phyloP scores from a whole-genome alignment of 2,888 invertebrate species.

The Palloptera scutellata region DNA sequence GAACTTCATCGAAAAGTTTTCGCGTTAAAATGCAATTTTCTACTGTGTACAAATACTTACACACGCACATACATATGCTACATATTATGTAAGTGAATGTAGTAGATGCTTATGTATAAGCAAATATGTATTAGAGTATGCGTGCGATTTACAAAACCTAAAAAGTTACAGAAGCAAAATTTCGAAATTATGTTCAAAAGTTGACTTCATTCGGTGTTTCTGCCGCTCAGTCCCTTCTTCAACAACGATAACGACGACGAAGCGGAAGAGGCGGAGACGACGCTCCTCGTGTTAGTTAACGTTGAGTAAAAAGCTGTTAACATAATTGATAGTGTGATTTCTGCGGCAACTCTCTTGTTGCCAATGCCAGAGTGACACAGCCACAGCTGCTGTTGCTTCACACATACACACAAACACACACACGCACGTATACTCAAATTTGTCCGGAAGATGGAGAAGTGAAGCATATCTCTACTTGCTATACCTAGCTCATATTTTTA shows the following conservation, averaged over 20 bases:
- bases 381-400: not conserved
- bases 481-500: conserved; percentile 15
- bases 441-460: no score
- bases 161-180: conserved; percentile 6
- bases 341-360: not conserved
- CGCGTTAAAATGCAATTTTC: not conserved
- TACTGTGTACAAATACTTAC: not conserved
- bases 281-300: conserved; percentile 19
- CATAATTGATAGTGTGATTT: conserved; percentile 27
- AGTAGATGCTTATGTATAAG: no score
- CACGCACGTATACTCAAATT: no score
- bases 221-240: no score
- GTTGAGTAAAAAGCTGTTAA: conserved; percentile 31
- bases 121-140: no score
- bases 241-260: not conserved
- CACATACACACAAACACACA: not conserved
- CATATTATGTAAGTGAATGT: no score
- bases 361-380: not conserved
- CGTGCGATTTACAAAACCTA: not conserved
- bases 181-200: conserved; percentile 20
- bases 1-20: not conserved
- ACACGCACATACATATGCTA: conserved; percentile 1
- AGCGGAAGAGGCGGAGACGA: conserved; percentile 7
- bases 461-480: not conserved
- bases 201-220: not conserved